These are phyloP conservation scores for Steinernema hermaphroditum DNA, from an alignment of 2,888 invertebrate genomes.

Conservation along the genomic window DNA sequence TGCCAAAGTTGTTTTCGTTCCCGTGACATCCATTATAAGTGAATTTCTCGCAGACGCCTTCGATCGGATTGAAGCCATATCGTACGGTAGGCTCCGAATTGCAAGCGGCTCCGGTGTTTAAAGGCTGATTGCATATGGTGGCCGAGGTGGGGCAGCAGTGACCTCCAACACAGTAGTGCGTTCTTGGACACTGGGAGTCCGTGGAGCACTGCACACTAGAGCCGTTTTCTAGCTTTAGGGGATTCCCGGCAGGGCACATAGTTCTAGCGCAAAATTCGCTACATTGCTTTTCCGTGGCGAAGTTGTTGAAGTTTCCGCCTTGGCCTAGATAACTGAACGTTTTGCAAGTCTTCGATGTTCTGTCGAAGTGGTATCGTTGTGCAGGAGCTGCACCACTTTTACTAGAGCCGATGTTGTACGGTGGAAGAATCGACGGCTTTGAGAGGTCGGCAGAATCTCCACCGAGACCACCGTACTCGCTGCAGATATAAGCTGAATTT, in stretches of 20 bases:
- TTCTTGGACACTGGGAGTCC: conserved; percentile 51
- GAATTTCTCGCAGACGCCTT: conserved; percentile 49
- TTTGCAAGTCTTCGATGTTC: conserved; percentile 43
- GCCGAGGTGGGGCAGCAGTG: conserved; percentile 57
- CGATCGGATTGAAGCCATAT: conserved; percentile 47
- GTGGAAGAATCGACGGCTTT: conserved; percentile 28
- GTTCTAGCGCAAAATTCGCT: conserved; percentile 48
- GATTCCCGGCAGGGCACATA: conserved; percentile 37
- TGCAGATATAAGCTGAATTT: conserved; percentile 47
- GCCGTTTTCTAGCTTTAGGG: conserved; percentile 37
- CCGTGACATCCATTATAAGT: conserved; percentile 47
- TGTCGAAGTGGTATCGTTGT: conserved; percentile 46
- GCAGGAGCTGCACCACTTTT: conserved; percentile 40
- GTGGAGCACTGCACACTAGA: conserved; percentile 45
- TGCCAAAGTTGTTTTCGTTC: conserved; percentile 54
- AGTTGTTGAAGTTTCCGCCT: conserved; percentile 64
- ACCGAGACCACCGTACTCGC: conserved; percentile 45
- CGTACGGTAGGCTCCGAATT: conserved; percentile 38
- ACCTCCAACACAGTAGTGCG: conserved; percentile 49
- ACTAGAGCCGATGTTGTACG: conserved; percentile 50
- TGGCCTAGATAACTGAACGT: conserved; percentile 58
- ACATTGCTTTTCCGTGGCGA: conserved; percentile 50
- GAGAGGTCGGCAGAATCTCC: conserved; percentile 33
- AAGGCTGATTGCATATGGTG: conserved; percentile 50
- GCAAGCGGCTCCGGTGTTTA: conserved; percentile 40